These are phyloP conservation scores for Vulpes vulpes DNA, from an alignment of 2,113 vertebrate species.

Conservation along the genomic window DNA sequence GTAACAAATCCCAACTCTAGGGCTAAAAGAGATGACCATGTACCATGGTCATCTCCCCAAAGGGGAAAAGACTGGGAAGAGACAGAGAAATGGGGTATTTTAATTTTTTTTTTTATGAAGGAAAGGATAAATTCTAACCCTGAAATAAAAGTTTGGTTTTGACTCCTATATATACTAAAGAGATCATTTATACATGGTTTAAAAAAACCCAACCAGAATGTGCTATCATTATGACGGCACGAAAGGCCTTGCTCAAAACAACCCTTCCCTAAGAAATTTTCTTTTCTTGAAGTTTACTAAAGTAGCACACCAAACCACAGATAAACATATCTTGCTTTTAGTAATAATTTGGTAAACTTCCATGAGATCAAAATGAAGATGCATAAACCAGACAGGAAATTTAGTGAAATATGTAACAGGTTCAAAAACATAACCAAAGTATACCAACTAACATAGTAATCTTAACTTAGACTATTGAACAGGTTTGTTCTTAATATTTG, in stretches of 20 bases:
- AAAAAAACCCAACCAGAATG: not conserved
- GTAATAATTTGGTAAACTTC: not conserved
- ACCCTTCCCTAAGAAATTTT: not conserved
- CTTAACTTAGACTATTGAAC: not conserved
- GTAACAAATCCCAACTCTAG: not conserved
- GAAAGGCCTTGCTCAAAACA: not conserved
- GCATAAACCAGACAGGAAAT: not conserved
- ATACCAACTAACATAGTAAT: not conserved
- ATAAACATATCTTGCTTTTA: not conserved
- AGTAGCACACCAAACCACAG: not conserved
- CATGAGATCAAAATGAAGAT: not conserved
- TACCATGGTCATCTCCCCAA: accelerated
- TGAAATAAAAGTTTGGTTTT: not conserved
- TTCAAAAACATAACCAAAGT: not conserved
- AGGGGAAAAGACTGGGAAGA: too few species aligned
- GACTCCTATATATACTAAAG: not conserved
- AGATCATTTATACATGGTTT: not conserved
- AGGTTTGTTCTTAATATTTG: not conserved
- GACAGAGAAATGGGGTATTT: not conserved
- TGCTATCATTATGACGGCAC: not conserved
- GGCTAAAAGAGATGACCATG: not conserved
- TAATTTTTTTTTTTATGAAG: not conserved
- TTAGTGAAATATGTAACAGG: not conserved
- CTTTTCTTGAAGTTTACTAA: not conserved
- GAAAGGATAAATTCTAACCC: not conserved